These are phyloP conservation scores for Neotoma lepida DNA, from an alignment of 2,113 vertebrate genomes.

Conservation along the genomic window DNA sequence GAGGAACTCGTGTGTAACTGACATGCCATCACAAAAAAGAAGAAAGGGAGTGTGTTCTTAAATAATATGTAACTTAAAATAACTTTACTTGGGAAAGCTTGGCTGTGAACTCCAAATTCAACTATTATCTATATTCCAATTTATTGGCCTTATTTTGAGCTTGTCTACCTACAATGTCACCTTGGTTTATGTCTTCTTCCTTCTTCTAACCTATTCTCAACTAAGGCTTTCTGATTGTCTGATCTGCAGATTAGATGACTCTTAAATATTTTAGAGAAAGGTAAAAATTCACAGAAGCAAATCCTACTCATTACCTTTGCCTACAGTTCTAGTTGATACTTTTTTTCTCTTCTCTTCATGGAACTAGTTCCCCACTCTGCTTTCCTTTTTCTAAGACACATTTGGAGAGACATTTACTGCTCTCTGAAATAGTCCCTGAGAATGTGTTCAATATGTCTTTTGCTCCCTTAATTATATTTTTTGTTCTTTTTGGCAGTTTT, in stretches of 20 bases:
- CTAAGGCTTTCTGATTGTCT: conserved; percentile 36
- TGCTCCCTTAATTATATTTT: conserved; percentile 78
- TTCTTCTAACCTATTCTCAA: not conserved
- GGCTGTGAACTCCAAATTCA: not conserved
- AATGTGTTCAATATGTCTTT: conserved; percentile 68
- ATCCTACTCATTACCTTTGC: conserved; percentile 31
- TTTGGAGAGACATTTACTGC: conserved; percentile 60
- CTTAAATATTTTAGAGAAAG: conserved; percentile 38
- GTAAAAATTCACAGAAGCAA: conserved; percentile 17
- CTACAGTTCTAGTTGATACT: conserved; percentile 19
- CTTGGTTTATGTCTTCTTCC: conserved; percentile 6
- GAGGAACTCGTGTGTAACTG: conserved; percentile 20
- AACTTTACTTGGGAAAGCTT: conserved; percentile 8
- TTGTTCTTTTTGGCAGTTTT: conserved; percentile 73
- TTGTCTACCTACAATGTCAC: conserved; percentile 39
- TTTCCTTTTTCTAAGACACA: conserved; percentile 62
- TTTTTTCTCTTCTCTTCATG: conserved; percentile 26
- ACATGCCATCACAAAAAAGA: conserved; percentile 46
- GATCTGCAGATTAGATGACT: not conserved
- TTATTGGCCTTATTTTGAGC: not conserved
- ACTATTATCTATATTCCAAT: not conserved
- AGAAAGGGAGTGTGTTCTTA: not conserved
- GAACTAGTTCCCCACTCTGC: conserved; percentile 60
- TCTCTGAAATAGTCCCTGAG: conserved; percentile 73
- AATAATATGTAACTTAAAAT: conserved; percentile 54